A percentile compares a stretch with the other conserved stretches of the same genome.
phyloP scores from a whole-genome alignment of 2,113 vertebrate species.

The Desmodus rotundus region DNA sequence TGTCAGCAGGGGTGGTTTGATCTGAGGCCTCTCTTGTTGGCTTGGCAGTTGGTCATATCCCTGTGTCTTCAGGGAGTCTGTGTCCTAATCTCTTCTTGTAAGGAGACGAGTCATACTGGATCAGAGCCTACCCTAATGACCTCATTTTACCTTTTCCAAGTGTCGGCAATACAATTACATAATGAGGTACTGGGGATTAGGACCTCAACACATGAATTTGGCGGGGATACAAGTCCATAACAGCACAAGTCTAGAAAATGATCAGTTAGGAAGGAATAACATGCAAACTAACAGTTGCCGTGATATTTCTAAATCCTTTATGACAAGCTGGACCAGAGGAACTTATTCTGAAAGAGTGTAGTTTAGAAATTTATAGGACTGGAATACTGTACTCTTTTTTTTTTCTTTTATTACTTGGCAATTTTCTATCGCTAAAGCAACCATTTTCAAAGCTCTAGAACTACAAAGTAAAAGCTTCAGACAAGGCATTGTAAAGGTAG shows the following conservation, averaged over 20 bases:
- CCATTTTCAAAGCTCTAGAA: slow-evolving; percentile 1
- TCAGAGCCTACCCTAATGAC: fast-evolving
- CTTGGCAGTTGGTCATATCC: not conserved
- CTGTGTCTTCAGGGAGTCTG: not conserved
- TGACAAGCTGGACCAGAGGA: not conserved
- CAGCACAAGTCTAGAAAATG: not conserved
- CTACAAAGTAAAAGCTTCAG: not conserved
- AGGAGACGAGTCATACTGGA: not conserved
- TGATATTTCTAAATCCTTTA: not conserved
- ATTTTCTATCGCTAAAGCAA: slow-evolving; percentile 6
- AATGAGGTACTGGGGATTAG: not conserved
- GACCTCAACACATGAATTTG: not conserved
- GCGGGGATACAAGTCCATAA: not conserved
- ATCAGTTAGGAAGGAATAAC: not conserved
- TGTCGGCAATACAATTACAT: not conserved
- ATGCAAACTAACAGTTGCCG: not conserved
- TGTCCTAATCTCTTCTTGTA: not conserved
- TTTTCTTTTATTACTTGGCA: not conserved
- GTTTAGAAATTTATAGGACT: not conserved
- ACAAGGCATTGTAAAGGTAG: not conserved
- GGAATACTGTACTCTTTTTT: not conserved
- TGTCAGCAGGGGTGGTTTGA: not conserved
- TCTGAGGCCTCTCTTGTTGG: not conserved
- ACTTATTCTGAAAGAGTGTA: not conserved
- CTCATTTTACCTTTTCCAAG: not conserved